Base-by-base conservation (phyloP, 2,888 invertebrate genomes). In the Drosophila pseudotalamancana region DNA sequence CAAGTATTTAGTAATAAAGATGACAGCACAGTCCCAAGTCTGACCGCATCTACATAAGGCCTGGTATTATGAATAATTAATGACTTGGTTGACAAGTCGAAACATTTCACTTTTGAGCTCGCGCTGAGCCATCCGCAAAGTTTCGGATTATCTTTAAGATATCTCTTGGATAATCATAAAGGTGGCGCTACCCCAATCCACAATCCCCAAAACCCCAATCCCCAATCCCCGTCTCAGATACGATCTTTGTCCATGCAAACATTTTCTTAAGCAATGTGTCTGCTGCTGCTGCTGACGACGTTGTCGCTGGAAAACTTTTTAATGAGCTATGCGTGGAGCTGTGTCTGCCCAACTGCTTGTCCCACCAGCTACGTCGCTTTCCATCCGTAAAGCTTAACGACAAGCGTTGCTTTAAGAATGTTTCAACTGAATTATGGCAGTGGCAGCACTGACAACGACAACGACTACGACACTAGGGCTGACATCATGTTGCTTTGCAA, bases 401-500 rank as follows among this genome's bases (percentile, higher is more conserved):
- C 80, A 66, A 50, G 68, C 73, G 56, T 35, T 68, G 66, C 81
- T 87, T 87, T 78, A 87, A 87, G 86, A 85, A 82, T 81, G 86
- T 85, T 87, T 82, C 75, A 72, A 82, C 87, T 72, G 67, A 81
- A 85, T 85, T 81, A 87, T 82, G 77, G 46, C 77, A 72, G 62
- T 82, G 77, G 46, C 77, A 72, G 62, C 11, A 25, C 25, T 25
- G 25, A 25, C 53, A 56, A 40, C 14, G 42, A 48, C 35, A 40
- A 39, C 53, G 69, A 54, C 50, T 46, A 54, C 56, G 66, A 79
- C 79, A 77, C 71, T 65, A 66, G 19, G 60, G 82, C 83, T 85
- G 88, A 87, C 81, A 81, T 85, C 79, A 87, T 69, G 82, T 78
- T 85, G 81, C 83, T 77, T 73, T 67, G 86, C 82, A 81, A 81